A percentile compares a stretch with the other conserved stretches of the same genome.
Evolutionary conservation across 2,888 invertebrate species (phyloP).

Genomic region (Tanaodytes sp.): DNA sequence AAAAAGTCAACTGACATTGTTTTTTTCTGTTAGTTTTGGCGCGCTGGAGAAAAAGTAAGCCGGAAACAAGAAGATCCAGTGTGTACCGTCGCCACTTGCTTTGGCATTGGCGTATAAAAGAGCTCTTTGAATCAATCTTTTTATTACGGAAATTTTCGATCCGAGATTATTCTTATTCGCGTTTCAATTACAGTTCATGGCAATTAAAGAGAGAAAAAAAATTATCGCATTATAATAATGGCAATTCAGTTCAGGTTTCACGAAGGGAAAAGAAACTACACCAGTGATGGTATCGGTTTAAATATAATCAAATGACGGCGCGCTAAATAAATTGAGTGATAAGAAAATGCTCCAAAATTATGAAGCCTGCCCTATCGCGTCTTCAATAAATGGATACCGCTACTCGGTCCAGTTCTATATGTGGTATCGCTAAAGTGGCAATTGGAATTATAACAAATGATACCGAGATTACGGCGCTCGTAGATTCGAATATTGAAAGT

Average conservation of each 20-base stretch:
- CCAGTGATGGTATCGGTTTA: neutral
- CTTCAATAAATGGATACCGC: neutral
- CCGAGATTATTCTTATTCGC: neutral
- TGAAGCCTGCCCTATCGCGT: neutral
- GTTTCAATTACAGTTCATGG: neutral
- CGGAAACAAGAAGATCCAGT: neutral
- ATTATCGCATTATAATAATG: neutral
- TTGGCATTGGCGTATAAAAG: too few relatives aligned
- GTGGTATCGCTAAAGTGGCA: neutral
- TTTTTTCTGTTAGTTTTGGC: too few relatives aligned
- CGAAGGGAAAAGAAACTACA: neutral
- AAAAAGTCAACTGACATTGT: too few relatives aligned
- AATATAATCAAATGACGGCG: neutral
- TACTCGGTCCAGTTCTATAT: neutral
- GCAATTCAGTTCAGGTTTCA: neutral
- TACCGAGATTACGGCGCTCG: neutral
- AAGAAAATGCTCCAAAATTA: neutral
- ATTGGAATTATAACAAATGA: neutral
- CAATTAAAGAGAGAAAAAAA: neutral
- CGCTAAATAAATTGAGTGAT: neutral
- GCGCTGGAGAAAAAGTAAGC: neutral
- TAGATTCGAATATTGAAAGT: slow-evolving; percentile 6
- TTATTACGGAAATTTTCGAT: neutral
- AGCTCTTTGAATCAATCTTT: neutral
- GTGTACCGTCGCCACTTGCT: neutral